These are phyloP conservation scores for Aythya baeri DNA, from an alignment of 2,113 vertebrate genomes.

Conservation along the genomic window DNA sequence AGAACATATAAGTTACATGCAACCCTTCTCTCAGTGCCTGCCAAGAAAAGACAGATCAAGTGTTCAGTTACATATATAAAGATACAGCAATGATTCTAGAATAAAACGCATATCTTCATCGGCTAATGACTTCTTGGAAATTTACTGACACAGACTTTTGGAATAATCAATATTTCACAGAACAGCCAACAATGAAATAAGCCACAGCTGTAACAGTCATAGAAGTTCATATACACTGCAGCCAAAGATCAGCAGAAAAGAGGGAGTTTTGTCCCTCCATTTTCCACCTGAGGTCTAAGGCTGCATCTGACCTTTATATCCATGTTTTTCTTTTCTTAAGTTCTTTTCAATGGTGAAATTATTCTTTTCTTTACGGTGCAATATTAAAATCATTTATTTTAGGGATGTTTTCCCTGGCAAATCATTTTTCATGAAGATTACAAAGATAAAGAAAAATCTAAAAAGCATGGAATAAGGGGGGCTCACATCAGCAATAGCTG, in stretches of 20 bases:
- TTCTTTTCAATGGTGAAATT: background rate
- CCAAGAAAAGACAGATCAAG: slow-evolving; percentile 16
- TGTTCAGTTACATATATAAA: background rate
- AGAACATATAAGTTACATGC: background rate
- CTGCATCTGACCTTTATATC: background rate
- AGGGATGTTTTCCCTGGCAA: background rate
- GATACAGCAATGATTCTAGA: background rate
- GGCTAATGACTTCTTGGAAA: slow-evolving; percentile 32
- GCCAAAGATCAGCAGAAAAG: background rate
- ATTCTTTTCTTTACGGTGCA: background rate
- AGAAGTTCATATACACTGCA: background rate
- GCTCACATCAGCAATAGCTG: background rate
- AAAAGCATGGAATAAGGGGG: background rate
- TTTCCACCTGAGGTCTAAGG: background rate
- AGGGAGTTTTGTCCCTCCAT: accelerated
- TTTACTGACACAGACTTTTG: background rate
- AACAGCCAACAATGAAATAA: background rate
- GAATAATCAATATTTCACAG: slow-evolving; percentile 42
- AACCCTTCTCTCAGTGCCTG: background rate
- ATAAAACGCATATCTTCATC: background rate
- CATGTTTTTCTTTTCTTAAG: background rate
- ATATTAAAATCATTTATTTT: background rate
- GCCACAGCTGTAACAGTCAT: background rate
- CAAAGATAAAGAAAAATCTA: background rate
- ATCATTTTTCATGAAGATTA: background rate